Conservation (phyloP, 2,888 invertebrate genomes). For the Chrysodeixis includens region DNA sequence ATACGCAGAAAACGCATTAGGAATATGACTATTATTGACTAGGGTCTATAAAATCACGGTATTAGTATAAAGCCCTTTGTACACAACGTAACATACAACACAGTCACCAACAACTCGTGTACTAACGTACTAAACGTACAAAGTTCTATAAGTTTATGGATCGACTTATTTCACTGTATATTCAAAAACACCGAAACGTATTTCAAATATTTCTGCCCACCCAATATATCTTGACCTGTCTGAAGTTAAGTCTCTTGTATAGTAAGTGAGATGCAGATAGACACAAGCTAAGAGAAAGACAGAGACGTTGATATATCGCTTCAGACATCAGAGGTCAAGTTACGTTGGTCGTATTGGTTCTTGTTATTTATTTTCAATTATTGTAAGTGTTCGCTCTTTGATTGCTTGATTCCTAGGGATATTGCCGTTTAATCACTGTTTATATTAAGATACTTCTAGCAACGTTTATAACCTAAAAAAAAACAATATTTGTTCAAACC, state of each 20-base stretch:
- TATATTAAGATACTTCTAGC: neutral
- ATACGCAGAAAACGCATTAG: too few species aligned
- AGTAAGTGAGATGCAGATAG: neutral
- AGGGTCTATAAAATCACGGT: too few species aligned
- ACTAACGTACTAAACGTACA: too few species aligned
- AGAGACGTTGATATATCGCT: neutral
- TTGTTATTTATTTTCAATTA: conserved; percentile 1
- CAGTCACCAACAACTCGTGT: too few species aligned
- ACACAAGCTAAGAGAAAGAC: neutral
- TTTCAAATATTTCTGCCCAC: neutral
- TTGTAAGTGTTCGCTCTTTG: neutral
- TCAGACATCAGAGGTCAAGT: neutral
- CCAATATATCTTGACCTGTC: neutral
- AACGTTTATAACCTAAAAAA: too few species aligned
- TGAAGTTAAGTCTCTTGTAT: neutral
- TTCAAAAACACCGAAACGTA: too few species aligned
- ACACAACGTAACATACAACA: too few species aligned
- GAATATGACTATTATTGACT: too few species aligned
- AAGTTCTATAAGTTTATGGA: too few species aligned
- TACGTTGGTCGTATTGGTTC: neutral
- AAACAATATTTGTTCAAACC: too few species aligned
- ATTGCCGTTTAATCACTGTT: neutral
- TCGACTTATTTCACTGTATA: too few species aligned
- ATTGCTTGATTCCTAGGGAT: neutral
- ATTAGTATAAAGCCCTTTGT: too few species aligned